Conservation (phyloP, 2,888 invertebrate species). For the Liposcelis brunnea region DNA sequence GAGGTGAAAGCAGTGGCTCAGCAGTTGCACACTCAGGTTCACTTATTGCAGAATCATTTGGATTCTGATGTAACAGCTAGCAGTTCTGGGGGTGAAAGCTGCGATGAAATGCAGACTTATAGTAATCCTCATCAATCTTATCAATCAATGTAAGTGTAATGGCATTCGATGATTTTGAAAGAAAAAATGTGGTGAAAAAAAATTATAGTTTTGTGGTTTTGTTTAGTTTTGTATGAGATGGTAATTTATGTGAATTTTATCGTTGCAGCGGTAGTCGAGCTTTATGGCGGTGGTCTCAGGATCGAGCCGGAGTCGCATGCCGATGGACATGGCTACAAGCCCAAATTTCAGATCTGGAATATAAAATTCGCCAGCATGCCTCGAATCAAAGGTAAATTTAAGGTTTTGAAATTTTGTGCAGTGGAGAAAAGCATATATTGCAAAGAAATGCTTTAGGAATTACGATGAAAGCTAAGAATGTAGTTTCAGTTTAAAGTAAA, state of each 20-base stretch:
- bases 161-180: slow-evolving; percentile 12
- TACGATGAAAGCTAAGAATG: too few species aligned
- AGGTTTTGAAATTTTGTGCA: too few species aligned
- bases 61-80: slow-evolving; percentile 90
- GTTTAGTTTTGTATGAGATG: too few species aligned
- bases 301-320: slow-evolving; percentile 64
- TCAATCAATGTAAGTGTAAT: slow-evolving; percentile 58
- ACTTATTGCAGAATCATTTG: slow-evolving; percentile 53
- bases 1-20: slow-evolving; percentile 57
- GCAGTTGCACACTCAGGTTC: slow-evolving; percentile 51
- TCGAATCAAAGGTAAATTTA: slow-evolving; percentile 52
- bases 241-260: too few species aligned
- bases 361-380: slow-evolving; percentile 72
- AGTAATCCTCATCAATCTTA: slow-evolving; percentile 57
- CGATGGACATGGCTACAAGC: slow-evolving; percentile 86
- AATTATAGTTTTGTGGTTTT: not conserved
- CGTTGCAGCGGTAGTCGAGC: slow-evolving; percentile 58
- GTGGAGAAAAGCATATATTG: too few species aligned
- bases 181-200: slow-evolving; percentile 1
- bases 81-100: slow-evolving; percentile 86
- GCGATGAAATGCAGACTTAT: slow-evolving; percentile 70
- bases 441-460: too few species aligned
- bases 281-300: slow-evolving; percentile 63
- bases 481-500: too few species aligned
- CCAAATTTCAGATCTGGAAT: slow-evolving; percentile 84